phyloP scores from a whole-genome alignment of 2,113 vertebrate species.

The Scartelaos histophorus region DNA sequence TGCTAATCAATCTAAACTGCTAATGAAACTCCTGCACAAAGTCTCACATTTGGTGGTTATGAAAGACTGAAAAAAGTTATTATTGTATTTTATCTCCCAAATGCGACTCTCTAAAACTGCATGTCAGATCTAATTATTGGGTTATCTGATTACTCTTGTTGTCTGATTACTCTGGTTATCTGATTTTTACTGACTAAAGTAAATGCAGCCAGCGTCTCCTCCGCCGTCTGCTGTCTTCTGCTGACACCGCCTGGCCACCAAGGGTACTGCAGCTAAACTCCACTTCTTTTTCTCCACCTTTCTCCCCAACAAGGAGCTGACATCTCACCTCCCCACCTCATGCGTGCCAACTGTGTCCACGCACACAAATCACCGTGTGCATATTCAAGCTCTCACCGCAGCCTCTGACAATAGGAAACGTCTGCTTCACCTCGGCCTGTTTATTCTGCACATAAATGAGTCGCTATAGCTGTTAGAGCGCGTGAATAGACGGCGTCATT shows the following conservation, averaged over 20 bases:
- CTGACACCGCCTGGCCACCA: constrained; percentile 53
- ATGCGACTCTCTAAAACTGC: too few relatives aligned
- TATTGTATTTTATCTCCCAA: too few relatives aligned
- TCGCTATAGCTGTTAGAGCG: not conserved
- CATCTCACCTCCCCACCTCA: not conserved
- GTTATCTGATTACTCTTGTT: too few relatives aligned
- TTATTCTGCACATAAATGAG: constrained; percentile 17
- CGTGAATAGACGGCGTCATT: not conserved
- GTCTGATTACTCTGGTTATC: too few relatives aligned
- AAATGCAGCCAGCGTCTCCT: too few relatives aligned
- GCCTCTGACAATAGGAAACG: constrained; percentile 4
- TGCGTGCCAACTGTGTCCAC: not conserved
- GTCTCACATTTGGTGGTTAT: too few relatives aligned
- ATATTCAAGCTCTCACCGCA: not conserved
- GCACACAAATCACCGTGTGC: constrained; percentile 3
- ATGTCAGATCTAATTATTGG: too few relatives aligned
- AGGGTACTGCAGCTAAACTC: constrained; percentile 20
- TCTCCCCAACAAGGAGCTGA: constrained; percentile 4
- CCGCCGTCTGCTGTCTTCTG: constrained; percentile 1
- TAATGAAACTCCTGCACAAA: too few relatives aligned
- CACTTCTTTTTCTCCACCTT: not conserved
- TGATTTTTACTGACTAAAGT: too few relatives aligned
- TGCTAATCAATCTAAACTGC: too few relatives aligned
- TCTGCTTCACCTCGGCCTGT: constrained; percentile 1
- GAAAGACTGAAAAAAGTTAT: too few relatives aligned